Evolutionary conservation across 2,888 invertebrate species (phyloP), one percentile per base, ranked within the genome.

Genomic region (Cynaeus angustus): DNA sequence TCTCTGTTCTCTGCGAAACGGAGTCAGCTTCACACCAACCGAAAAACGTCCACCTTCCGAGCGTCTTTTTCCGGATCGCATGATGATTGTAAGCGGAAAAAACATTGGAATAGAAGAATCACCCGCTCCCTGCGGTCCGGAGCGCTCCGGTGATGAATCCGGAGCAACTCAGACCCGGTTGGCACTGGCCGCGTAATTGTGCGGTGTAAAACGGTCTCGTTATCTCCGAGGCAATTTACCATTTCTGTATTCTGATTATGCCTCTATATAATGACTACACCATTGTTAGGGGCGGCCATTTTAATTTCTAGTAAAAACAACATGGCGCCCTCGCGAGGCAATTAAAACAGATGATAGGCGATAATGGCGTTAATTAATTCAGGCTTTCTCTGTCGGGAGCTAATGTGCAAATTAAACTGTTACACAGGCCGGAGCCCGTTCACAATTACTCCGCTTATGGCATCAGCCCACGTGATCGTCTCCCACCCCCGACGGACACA

Each of bases 281-380:
- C 85, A 84, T 85, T 85, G 85, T 85, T 81, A 79, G 80, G 80
- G 81, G 83, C 85, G 83, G 85, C 85, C 85, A 85, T 85, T 85
- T 85, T 85, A 85, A 85, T 85, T 84, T 84, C 84, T 80, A 83
- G 83, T 83, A 85, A 85, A 85, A 85, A 85, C 85, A 85, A 85
- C 85, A 85, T 85, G 85, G 85, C 85, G 84, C 83, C 80, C 84
- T 81, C 80, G 80, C 79, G 76, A 83, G 84, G 86, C 86, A 86
- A 86, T 86, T 86, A 85, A 86, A 86, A 84, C 86, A 85, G 86
- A 85, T 86, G 86, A 86, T 85, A 84, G 85, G 84, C 85, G 86
- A 86, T 86, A 85, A 86, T 85, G 81, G 85, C 84, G 83, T 86
- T 86, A 86, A 86, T 86, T 86, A 86, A 86, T 86, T 86, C 85